Evolutionary conservation across 1,140 invertebrate genomes (phyloP).

Genomic region (Bicyclus anynana): DNA sequence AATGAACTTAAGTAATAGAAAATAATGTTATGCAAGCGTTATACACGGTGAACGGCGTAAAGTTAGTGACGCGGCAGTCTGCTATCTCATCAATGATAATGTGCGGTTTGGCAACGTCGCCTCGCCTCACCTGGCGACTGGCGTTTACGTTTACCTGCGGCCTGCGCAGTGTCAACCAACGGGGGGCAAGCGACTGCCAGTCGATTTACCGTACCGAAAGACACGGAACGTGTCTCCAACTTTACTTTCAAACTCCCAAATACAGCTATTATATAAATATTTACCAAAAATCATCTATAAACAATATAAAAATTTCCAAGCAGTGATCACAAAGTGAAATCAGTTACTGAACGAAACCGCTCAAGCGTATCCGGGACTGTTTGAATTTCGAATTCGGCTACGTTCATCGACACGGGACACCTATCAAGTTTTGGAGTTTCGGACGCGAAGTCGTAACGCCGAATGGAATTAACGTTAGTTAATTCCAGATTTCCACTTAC

Average conservation of each 20-base stretch:
- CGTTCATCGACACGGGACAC: constrained; percentile 31
- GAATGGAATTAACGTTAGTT: constrained; percentile 43
- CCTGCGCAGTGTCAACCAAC: constrained; percentile 74
- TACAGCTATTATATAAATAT: constrained; percentile 26
- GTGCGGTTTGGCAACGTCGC: constrained; percentile 73
- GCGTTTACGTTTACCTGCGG: too few species aligned
- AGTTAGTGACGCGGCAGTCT: constrained; percentile 48
- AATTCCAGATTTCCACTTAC: constrained; percentile 71
- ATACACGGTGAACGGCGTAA: constrained; percentile 46
- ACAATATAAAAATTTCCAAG: not conserved
- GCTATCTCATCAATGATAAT: constrained; percentile 74
- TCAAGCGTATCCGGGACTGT: constrained; percentile 24
- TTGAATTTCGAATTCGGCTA: constrained; percentile 26
- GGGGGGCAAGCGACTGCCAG: constrained; percentile 61
- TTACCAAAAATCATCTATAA: constrained; percentile 20
- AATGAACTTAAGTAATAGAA: not conserved
- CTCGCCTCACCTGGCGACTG: constrained; percentile 50
- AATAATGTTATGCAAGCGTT: constrained; percentile 28
- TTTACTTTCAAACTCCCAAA: constrained; percentile 13
- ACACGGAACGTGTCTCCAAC: constrained; percentile 41
- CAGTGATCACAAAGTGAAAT: constrained; percentile 25
- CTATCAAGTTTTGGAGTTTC: constrained; percentile 36
- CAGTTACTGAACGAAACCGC: constrained; percentile 17
- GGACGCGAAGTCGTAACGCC: constrained; percentile 41
- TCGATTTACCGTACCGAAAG: constrained; percentile 56